Base-by-base conservation (phyloP, 2,797 vertebrate genomes). In the Benthosema pterotum region DNA sequence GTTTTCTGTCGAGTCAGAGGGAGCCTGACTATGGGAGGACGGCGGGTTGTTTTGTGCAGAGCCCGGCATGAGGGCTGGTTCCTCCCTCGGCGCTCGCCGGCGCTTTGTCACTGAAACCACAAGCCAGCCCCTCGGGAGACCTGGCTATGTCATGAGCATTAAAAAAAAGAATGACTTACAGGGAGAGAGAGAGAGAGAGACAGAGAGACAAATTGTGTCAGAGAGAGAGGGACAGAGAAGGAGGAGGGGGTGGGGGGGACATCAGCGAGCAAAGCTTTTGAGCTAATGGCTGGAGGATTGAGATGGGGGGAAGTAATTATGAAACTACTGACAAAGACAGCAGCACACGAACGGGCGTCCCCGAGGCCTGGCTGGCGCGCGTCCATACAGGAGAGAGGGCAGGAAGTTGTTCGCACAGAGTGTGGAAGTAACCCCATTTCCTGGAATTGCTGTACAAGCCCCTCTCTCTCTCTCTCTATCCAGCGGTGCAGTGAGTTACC, bases 341-440 rank as follows among this genome's bases (percentile, higher is more conserved):
- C 74, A 71, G 68, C 78, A 80, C 85, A 77, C 71, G 75, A 85
- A 74, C 15, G 65, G 71, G 60, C 78, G 80, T 83, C 79, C 77
- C 79, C 49, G 55, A 70, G 74, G 77, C 65, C 81, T 91, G 91
- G 91, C 81, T 91, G 91, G 91, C 87, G 69, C 60, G 19, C 72
- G 77, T 87, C 90, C 86, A 89, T 68, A 78, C 73, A 75, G 82
- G 79, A 59, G 74, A 59, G 74, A 88, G 87, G 83, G 82, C 83
- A 93, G 92, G 93, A 94, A 94, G 93, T 93, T 92, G 89, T 94
- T 94, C 89, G 59, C 84, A n/a, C 89, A 64, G 75, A 90, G 87
- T 89, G 86, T 92, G 93, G 93, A 94, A 94, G 92, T 89, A 84
- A 89, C 90, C 87, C 88, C 80, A 86, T 91, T 93, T 93, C 93